phyloP scores from a whole-genome alignment of 2,113 vertebrate species.

The Corydoras sp. region DNA sequence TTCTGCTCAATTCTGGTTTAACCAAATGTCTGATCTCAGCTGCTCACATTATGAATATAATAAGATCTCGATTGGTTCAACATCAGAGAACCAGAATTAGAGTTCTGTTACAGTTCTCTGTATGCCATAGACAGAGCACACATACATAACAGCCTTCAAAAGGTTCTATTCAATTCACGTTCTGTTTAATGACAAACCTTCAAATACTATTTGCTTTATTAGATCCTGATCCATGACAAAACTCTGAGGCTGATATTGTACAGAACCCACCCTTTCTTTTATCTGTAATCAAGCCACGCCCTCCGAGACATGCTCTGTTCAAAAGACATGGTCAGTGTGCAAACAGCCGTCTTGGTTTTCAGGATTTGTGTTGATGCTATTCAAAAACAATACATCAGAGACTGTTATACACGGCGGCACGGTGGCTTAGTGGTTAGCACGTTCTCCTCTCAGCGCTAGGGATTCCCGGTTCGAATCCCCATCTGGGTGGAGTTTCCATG shows the following conservation, averaged over 20 bases:
- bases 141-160: conserved; percentile 10
- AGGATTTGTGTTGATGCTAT: too few species aligned
- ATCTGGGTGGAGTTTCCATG: too few species aligned
- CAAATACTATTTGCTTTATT: conserved; percentile 9
- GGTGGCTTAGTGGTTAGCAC: too few species aligned
- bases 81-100: conserved; percentile 16
- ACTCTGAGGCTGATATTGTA: not conserved
- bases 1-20: too few species aligned
- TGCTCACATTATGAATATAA: too few species aligned
- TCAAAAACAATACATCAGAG: too few species aligned
- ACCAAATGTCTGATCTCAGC: too few species aligned
- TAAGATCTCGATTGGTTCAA: not conserved
- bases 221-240: conserved; percentile 18
- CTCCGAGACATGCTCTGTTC: not conserved
- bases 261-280: conserved; percentile 2
- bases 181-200: conserved; percentile 12
- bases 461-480: too few species aligned
- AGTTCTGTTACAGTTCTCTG: not conserved
- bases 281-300: not conserved
- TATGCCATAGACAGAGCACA: not conserved
- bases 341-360: too few species aligned
- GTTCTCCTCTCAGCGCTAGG: too few species aligned
- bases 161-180: not conserved
- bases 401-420: too few species aligned
- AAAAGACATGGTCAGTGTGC: not conserved